Evolutionary conservation across 2,797 vertebrate species (phyloP), one percentile per base, ranked within the genome.

Genomic region (Silurus aristotelis): DNA sequence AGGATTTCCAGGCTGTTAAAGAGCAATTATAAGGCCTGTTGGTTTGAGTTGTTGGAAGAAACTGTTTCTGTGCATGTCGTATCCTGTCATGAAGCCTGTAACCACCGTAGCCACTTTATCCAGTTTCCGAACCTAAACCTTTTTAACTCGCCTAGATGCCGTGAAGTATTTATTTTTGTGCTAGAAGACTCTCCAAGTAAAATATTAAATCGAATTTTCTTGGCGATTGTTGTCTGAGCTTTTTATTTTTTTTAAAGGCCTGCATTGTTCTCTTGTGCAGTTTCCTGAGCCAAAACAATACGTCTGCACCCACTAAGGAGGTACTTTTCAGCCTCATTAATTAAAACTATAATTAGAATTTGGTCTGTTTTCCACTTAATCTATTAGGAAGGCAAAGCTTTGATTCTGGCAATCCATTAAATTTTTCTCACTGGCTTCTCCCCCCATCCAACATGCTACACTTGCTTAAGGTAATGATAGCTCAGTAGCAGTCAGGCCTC

Each of bases 311-410:
- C 84, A 64, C 87, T 88, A 87, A 87, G 88, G 75, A 84, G 90
- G 91, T 84, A 86, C 87, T 86, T 85, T 91, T 89, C 87, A 89
- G 89, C 86, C 85, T 86, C 85, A 89, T 89, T 87, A 80, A 84
- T 90, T 86, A 87, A 85, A 79, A 91, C 89, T 93, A 90, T 92
- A 91, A 92, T 92, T 94, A 91, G 92, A 93, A 89, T 87, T 77
- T 80, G 85, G 85, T 87, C 83, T 87, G 72, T 80, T 87, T 91
- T 92, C 87, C 86, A 89, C 89, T 88, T 90, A 89, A 89, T 91
- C 88, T 91, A 90, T 90, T 90, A 90, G 85, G 38, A 84, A 90
- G 64, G 81, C 88, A 43, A 84, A 84, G 86, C 88, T 89, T 89
- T 88, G 89, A 91, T 93, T 93, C 81, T 89, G 81, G 77, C 87